phyloP scores from a whole-genome alignment of 2,888 invertebrate genomes.

The Lasioglossum vierecki region DNA sequence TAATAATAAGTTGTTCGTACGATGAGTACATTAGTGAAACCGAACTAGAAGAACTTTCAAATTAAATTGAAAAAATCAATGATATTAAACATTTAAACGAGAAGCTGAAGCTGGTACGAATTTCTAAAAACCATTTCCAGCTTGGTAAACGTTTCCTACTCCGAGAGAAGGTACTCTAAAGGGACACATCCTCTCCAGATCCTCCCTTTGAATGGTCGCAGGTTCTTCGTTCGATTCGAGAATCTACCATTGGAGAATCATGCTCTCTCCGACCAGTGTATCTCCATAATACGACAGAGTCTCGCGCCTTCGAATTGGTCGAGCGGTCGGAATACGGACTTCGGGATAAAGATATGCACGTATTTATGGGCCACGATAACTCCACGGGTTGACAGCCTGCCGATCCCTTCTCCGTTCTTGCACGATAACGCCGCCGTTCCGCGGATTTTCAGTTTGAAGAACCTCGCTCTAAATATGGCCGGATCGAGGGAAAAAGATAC shows the following conservation, averaged over 20 bases:
- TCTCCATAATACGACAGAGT: conserved; percentile 52
- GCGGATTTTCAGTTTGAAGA: conserved; percentile 39
- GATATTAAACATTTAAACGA: no score
- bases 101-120: no score
- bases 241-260: not conserved
- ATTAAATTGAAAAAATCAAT: no score
- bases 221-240: not conserved
- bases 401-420: conserved; percentile 20
- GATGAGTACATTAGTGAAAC: no score
- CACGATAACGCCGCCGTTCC: conserved; percentile 16
- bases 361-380: conserved; percentile 34
- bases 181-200: not conserved
- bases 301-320: no score
- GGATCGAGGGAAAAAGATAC: not conserved
- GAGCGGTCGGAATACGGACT: conserved; percentile 34
- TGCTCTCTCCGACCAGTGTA: conserved; percentile 21
- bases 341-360: conserved; percentile 21
- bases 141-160: no score
- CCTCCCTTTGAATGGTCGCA: not conserved
- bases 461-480: conserved; percentile 20
- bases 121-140: no score
- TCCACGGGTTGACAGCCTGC: conserved; percentile 14
- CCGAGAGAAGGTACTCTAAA: no score
- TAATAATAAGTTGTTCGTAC: no score
- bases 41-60: no score